A percentile compares a stretch with the other conserved stretches of the same genome.
phyloP scores from a whole-genome alignment of 30 jellyfish, hydroid and myxozoan genomes.

The Sanderia malayensis region DNA sequence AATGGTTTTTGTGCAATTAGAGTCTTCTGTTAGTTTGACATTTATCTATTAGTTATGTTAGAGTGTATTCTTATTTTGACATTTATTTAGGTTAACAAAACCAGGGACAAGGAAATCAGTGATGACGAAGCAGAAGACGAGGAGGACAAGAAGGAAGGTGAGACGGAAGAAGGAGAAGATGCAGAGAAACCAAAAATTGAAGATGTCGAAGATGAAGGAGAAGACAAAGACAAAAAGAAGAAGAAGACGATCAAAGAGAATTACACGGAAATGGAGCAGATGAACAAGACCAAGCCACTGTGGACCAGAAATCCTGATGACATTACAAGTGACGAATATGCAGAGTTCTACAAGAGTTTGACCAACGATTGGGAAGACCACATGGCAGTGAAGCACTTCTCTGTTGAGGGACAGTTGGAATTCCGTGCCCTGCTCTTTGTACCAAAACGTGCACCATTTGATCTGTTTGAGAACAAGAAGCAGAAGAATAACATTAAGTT shows the following conservation, averaged over 20 bases:
- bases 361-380: slow-evolving; percentile 98
- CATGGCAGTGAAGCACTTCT: slow-evolving; percentile 89
- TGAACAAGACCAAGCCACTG: slow-evolving; percentile 88
- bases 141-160: slow-evolving; percentile 64
- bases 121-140: slow-evolving; percentile 92
- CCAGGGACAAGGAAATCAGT: slow-evolving; percentile 95
- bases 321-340: slow-evolving; percentile 93
- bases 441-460: slow-evolving; percentile 98
- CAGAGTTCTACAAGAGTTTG: slow-evolving; percentile 94
- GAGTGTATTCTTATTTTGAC: too few relatives aligned
- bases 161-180: slow-evolving; percentile 49
- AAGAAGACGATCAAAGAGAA: slow-evolving; percentile 85
- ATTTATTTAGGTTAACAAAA: slow-evolving; percentile 48
- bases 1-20: too few relatives aligned
- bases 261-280: slow-evolving; percentile 89
- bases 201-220: slow-evolving; percentile 78
- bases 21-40: too few relatives aligned
- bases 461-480: slow-evolving; percentile 89
- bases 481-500: slow-evolving; percentile 75
- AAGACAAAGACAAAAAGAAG: slow-evolving; percentile 65
- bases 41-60: too few relatives aligned
- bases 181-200: slow-evolving; percentile 80
- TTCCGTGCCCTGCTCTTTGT: slow-evolving; percentile 90
- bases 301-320: slow-evolving; percentile 99
- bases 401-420: slow-evolving; percentile 98